Conservation (phyloP, 92 coral and sea anemone species). For the Parazoanthus darwini region DNA sequence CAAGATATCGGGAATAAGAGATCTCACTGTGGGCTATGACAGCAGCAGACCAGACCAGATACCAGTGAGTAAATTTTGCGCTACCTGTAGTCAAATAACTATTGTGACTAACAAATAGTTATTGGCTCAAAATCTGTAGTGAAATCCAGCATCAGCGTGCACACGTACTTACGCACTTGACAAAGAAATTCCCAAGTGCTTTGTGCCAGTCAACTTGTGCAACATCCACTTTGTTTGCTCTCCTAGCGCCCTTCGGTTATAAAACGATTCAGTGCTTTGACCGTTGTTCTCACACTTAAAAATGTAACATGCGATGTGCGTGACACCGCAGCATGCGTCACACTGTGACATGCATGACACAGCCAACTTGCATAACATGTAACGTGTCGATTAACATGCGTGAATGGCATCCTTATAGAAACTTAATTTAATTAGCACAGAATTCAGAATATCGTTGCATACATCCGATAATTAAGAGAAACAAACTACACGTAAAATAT, state of each 20-base stretch:
- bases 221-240: too few species aligned
- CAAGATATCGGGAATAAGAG: constrained; percentile 87
- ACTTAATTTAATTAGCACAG: too few species aligned
- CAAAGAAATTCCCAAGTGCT: too few species aligned
- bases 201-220: not conserved
- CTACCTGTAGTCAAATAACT: not conserved
- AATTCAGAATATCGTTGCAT: too few species aligned
- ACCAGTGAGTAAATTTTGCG: constrained; percentile 71
- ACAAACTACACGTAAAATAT: too few species aligned
- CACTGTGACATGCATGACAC: not conserved
- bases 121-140: not conserved
- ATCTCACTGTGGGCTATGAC: constrained; percentile 93
- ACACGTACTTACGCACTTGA: not conserved
- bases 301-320: too few species aligned
- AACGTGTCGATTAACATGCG: not conserved
- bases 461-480: too few species aligned
- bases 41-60: constrained; percentile 85
- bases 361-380: not conserved
- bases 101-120: not conserved
- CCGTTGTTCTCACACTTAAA: too few species aligned
- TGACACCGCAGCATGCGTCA: too few species aligned
- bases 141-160: not conserved
- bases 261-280: too few species aligned
- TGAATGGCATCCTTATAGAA: not conserved
- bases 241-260: too few species aligned